Conservation (phyloP, 2,113 vertebrate species). For the Mastomys coucha region DNA sequence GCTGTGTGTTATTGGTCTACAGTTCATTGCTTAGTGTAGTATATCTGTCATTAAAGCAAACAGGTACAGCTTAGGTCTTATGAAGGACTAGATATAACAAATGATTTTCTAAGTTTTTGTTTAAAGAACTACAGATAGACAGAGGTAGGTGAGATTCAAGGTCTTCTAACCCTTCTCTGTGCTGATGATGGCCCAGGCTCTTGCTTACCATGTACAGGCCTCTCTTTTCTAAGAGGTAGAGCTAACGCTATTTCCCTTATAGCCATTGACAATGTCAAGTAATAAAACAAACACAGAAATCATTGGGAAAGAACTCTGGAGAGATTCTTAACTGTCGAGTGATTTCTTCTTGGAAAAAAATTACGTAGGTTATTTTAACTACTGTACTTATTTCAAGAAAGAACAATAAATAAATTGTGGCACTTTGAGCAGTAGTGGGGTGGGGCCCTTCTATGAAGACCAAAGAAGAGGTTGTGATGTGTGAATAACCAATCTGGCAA, state of each 20-base stretch:
- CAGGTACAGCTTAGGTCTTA: background rate
- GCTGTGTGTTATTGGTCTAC: conserved; percentile 45
- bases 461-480: background rate
- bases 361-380: conserved; percentile 51
- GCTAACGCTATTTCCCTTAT: background rate
- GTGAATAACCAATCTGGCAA: background rate
- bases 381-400: conserved; percentile 51
- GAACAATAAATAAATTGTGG: conserved; percentile 18
- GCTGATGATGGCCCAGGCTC: background rate
- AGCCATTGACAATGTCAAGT: background rate
- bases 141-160: background rate
- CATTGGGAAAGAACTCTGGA: conserved; percentile 39
- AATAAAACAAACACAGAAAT: background rate
- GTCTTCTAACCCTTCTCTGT: background rate
- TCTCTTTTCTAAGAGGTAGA: conserved; percentile 38
- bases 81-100: conserved; percentile 34
- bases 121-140: conserved; percentile 41
- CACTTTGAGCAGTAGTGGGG: background rate
- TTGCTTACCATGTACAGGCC: background rate
- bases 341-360: conserved; percentile 51
- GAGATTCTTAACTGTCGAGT: conserved; percentile 19
- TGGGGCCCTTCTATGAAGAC: background rate
- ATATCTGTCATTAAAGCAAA: conserved; percentile 55
- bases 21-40: background rate
- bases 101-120: conserved; percentile 37